Base-by-base conservation (phyloP, 2,113 vertebrate species). In the Rhinoderma darwinii region DNA sequence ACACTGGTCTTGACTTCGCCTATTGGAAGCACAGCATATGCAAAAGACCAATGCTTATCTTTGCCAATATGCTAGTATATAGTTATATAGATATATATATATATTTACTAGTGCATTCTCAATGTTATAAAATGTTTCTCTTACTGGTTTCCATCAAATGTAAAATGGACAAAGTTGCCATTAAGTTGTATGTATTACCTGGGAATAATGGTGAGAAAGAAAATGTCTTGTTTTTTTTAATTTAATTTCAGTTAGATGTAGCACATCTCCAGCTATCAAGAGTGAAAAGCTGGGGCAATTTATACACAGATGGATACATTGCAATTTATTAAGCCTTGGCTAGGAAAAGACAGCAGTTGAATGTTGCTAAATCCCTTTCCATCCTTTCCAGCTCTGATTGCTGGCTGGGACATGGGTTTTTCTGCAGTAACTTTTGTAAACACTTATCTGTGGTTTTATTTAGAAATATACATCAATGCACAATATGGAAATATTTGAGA, bases 311-410 rank as follows among this genome's bases (percentile, higher is more conserved):
- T 72, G 82, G 63, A 83, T 66, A 83, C 44, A 70, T 72, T 83
- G 66, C 66, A 73, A 73, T 83, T 83, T 83, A 73, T 83, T 44
- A 72, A 73, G 43, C 82, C 66, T 83, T 83, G 82, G 82, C 82
- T 72, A 25, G 41, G 63, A 83, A 72, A 83, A 72, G 82, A 83
- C 82, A 70, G 82, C 82, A 72, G 82, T 83, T 70, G 63, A 83
- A 83, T 50, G 47, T 83, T 83, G 27, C 44, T 39, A 83, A 83
- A 83, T 83, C 82, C 82, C 66, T 73, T 73, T 73, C 80, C 66
- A 73, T 83, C 43, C 82, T 72, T 83, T 83, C 66, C 82, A 70
- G 63, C 66, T 44, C 61, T 83, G 82, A 73, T 83, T 83, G 82
- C 68, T 83, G 63, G 30, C 63, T 37, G 30, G 44, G 66, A 72